Conservation (phyloP, 2,113 vertebrate genomes). For the Panthera tigris region DNA sequence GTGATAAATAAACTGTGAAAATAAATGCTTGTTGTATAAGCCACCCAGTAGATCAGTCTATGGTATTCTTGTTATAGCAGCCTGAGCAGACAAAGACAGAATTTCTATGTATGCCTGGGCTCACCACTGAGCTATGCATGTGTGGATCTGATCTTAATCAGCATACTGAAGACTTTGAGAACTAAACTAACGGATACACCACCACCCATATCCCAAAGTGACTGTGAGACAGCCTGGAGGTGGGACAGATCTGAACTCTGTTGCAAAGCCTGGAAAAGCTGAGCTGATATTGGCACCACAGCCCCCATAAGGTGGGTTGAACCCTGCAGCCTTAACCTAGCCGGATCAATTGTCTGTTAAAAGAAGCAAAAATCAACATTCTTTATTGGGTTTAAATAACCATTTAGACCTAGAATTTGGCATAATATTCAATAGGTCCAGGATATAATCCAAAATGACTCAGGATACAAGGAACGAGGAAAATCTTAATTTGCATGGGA, state of each 20-base stretch:
- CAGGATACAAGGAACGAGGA: background rate
- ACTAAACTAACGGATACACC: background rate
- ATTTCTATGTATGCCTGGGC: background rate
- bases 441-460: background rate
- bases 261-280: background rate
- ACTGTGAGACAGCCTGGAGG: background rate
- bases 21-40: background rate
- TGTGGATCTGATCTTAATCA: background rate
- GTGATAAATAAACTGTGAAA: background rate
- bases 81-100: background rate
- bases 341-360: background rate
- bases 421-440: background rate
- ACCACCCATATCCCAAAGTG: background rate
- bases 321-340: background rate
- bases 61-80: background rate
- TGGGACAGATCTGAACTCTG: background rate
- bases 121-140: background rate
- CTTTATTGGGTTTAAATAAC: background rate
- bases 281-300: background rate
- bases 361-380: background rate
- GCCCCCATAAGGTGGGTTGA: background rate
- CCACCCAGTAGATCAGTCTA: background rate
- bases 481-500: slow-evolving; percentile 1
- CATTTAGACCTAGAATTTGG: background rate
- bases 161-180: background rate